Conservation (phyloP, 2,888 invertebrate genomes). For the Phalera bucephala region DNA sequence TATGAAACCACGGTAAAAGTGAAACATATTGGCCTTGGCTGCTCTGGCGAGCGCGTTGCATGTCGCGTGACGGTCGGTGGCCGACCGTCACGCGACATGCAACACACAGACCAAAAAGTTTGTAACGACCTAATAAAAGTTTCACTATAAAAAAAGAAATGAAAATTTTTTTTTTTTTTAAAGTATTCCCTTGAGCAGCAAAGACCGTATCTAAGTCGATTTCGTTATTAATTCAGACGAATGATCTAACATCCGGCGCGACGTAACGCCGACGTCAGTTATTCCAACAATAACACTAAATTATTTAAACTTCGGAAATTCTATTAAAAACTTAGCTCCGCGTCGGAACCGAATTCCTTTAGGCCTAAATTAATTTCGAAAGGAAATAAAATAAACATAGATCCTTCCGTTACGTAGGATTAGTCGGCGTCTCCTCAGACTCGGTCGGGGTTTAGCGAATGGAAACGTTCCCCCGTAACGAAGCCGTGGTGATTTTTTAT, state of each 20-base stretch:
- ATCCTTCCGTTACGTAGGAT: conserved; percentile 47
- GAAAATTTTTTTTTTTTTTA: too few relatives aligned
- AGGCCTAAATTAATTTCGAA: conserved; percentile 39
- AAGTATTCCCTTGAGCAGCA: too few relatives aligned
- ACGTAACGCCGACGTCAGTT: conserved; percentile 17
- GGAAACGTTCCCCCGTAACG: conserved; percentile 35
- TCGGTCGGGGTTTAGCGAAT: conserved; percentile 43
- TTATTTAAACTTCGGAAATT: conserved; percentile 49
- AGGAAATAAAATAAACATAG: conserved; percentile 52
- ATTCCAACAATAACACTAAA: conserved; percentile 38
- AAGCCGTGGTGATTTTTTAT: conserved; percentile 27
- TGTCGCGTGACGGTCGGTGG: too few relatives aligned
- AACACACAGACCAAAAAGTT: too few relatives aligned
- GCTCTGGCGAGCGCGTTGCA: too few relatives aligned
- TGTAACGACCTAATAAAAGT: too few relatives aligned
- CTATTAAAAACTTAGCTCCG: conserved; percentile 49
- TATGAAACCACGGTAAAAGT: too few relatives aligned
- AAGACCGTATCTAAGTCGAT: too few relatives aligned
- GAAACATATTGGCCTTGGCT: too few relatives aligned
- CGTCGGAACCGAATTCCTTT: conserved; percentile 27
- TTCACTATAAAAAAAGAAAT: too few relatives aligned
- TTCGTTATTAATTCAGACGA: conserved; percentile 22
- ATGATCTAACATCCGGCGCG: conserved; percentile 27
- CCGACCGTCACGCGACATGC: too few relatives aligned
- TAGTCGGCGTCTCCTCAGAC: conserved; percentile 26